phyloP scores from a whole-genome alignment of 2,113 vertebrate genomes.

The Psittacula cyanocephala region DNA sequence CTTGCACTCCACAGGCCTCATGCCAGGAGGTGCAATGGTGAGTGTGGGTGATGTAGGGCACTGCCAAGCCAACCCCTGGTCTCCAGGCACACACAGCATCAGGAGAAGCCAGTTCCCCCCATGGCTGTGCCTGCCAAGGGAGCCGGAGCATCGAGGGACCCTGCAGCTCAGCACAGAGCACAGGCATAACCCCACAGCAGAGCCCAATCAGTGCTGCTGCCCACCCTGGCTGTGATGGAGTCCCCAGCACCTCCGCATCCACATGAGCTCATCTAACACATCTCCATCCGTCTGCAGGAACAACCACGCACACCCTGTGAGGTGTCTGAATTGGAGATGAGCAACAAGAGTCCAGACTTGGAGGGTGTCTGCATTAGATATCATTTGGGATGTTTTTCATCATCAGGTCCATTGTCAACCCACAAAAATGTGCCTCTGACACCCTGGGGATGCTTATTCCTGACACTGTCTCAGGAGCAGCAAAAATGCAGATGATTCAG shows the following conservation, averaged over 20 bases:
- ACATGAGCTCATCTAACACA: not conserved
- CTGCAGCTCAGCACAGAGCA: not conserved
- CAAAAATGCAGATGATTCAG: slow-evolving; percentile 45
- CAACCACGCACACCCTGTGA: not conserved
- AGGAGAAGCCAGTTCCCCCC: not conserved
- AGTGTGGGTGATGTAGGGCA: not conserved
- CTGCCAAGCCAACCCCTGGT: not conserved
- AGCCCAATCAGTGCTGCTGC: not conserved
- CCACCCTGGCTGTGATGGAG: rapidly evolving
- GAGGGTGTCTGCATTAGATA: not conserved
- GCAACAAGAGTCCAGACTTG: not conserved
- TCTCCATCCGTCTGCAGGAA: not conserved
- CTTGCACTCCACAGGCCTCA: not conserved
- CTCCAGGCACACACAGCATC: rapidly evolving
- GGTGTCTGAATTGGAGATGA: not conserved
- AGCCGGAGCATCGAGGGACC: not conserved
- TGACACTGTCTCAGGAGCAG: not conserved
- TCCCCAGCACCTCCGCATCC: not conserved
- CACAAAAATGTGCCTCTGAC: not conserved
- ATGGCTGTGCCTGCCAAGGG: not conserved
- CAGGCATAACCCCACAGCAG: rapidly evolving
- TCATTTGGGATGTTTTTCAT: not conserved
- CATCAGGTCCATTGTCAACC: not conserved
- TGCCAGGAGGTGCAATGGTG: not conserved
- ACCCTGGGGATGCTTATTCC: not conserved